Evolutionary conservation across 2,113 vertebrate genomes (phyloP).

Genomic region (Chaenocephalus aceratus): DNA sequence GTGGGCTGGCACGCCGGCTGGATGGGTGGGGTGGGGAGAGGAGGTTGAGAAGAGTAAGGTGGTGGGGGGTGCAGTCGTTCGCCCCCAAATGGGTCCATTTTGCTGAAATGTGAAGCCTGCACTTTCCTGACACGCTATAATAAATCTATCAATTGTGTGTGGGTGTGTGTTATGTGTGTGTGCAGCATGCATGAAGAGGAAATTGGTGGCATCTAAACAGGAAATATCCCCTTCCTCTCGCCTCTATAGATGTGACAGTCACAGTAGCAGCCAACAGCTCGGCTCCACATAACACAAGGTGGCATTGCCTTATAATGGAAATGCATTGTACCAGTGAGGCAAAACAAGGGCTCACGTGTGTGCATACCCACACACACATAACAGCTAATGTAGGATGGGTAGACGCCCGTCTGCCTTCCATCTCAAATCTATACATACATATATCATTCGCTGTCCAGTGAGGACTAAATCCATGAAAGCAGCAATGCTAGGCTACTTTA

Average conservation of each 20-base stretch:
- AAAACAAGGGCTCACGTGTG: constrained; percentile 29
- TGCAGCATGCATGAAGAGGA: constrained; percentile 59
- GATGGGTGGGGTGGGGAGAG: constrained; percentile 34
- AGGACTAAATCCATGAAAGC: constrained; percentile 66
- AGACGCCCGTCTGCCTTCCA: constrained; percentile 57
- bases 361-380: constrained; percentile 21
- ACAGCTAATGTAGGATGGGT: constrained; percentile 51
- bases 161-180: constrained; percentile 22
- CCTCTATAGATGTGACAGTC: constrained; percentile 70
- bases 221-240: constrained; percentile 70
- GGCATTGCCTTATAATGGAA: constrained; percentile 76
- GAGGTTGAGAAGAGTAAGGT: constrained; percentile 45
- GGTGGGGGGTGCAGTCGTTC: constrained; percentile 24
- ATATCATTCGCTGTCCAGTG: constrained; percentile 65
- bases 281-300: constrained; percentile 45
- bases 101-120: constrained; percentile 79
- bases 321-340: constrained; percentile 62
- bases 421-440: constrained; percentile 72
- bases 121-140: constrained; percentile 77
- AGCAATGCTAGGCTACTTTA: constrained; percentile 62
- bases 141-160: constrained; percentile 79
- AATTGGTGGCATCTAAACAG: constrained; percentile 76
- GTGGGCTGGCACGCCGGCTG: constrained; percentile 52
- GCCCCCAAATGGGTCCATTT: constrained; percentile 76
- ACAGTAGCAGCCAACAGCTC: constrained; percentile 46